phyloP scores from a whole-genome alignment of 1,140 invertebrate genomes.

The Anadara kagoshimensis region DNA sequence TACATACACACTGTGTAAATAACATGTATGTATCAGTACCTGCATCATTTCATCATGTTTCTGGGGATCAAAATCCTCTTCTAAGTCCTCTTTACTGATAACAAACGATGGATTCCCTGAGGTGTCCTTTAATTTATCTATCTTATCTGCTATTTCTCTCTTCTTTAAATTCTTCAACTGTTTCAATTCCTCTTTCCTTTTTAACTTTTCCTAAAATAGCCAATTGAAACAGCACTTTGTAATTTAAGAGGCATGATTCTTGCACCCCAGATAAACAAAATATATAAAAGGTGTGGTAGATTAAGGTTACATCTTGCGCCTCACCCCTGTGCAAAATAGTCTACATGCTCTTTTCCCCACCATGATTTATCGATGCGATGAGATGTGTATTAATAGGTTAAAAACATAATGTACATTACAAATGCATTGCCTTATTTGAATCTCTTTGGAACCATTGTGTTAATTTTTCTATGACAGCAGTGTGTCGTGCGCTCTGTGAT shows the following conservation, averaged over 20 bases:
- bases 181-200: slow-evolving; percentile 90
- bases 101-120: slow-evolving; percentile 83
- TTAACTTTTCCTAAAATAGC: slow-evolving; percentile 81
- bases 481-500: too few relatives aligned
- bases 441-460: too few relatives aligned
- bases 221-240: background rate
- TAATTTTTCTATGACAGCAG: too few relatives aligned
- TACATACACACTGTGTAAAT: too few relatives aligned
- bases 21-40: too few relatives aligned
- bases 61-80: slow-evolving; percentile 95
- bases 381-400: too few relatives aligned
- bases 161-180: slow-evolving; percentile 89
- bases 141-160: slow-evolving; percentile 93
- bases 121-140: slow-evolving; percentile 90
- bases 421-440: too few relatives aligned
- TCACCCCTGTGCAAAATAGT: too few relatives aligned
- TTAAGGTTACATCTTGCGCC: background rate
- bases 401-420: too few relatives aligned
- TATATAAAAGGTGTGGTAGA: background rate
- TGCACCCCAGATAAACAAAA: background rate
- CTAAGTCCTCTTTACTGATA: slow-evolving; percentile 80
- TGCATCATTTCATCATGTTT: slow-evolving; percentile 91
- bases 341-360: too few relatives aligned
- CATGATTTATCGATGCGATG: too few relatives aligned
- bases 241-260: too few relatives aligned